Base-by-base conservation (phyloP, 2,888 invertebrate genomes). In the Deilephila porcellus region DNA sequence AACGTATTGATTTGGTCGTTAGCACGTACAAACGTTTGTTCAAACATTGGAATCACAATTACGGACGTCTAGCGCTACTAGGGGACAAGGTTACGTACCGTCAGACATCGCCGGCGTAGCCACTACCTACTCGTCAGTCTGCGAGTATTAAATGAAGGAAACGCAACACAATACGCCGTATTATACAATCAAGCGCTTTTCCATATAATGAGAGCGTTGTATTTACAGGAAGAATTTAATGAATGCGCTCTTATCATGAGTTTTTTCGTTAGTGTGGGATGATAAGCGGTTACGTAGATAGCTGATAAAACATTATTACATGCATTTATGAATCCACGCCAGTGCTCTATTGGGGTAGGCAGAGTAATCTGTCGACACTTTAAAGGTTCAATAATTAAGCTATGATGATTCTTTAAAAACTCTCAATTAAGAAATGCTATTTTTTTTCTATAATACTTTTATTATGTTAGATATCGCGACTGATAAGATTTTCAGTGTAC, bases 111-210 rank as follows among this genome's bases (percentile, higher is more conserved):
- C 32, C n/a, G n/a, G 11, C 32, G 53, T 63, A 37, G 11, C 45
- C 14, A 45, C 45, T 62, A 52, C 45, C 45, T 67, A 67, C 52
- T 52, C 25, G 45, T 52, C 32, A 32, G 32, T 32, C 67, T 52
- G 25, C 17, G 17, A 67, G 25, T 52, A 25, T 52, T 25, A 52
- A 64, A 67, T 45, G 20, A 67, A 67, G 67, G 67, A 67, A 67
- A 52, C 67, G 45, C 45, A 52, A 52, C 20, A 67, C 25, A 25
- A 67, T 52, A 67, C 25, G 67, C 25, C 25, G 25, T 52, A 67
- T 52, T 52, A 64, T 64, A 64, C 25, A 67, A 64, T 64, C 20
- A 37, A 64, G 67, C 25, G 20, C 45, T 45, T 45, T 45, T 52
- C 17, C 34, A 67, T 14, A 52, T 52, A 67, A 45, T 37, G 20